Evolutionary conservation across 2,797 vertebrate species (phyloP), one percentile per base, ranked within the genome.

Genomic region (Diplodus sargus): DNA sequence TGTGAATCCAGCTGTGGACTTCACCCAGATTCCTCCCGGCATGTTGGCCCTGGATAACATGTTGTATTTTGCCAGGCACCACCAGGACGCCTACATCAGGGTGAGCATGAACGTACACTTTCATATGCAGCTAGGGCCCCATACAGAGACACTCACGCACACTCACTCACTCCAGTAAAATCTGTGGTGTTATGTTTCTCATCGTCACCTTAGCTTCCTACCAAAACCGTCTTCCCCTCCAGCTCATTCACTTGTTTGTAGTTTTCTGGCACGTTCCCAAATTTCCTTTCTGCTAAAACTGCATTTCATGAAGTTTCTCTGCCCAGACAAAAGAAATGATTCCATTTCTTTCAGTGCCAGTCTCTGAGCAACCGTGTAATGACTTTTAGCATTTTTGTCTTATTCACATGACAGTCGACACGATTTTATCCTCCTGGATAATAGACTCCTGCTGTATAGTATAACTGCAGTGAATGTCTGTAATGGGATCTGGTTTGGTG

Each of bases 1-100:
- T 5, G 98, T 99, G 84, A 99, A 99, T 92, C 98, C 98, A n/a
- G 98, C 98, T 3, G 96, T 99, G 95, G 98, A 99, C 94, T 99
- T 99, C 83, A 99, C 97, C 0, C 98, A 99, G 95, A 99, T 98
- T 17, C 98, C 98, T 88, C 98, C 98, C 2, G 98, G 98, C 82
- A 99, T 99, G 98, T 82, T 99, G 68, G 98, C 98, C 73, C 95
- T 99, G 0, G 98, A 99, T 93, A 99, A 99, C 89, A 99, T 99
- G 98, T 90, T 99, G 51, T 99, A 99, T 91, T 99, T 99, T 0
- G 97, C 98, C 80, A 97, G 96, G 85, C 96, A 98, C 81, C 97
- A 99, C 70, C 98, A 98, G 90, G 98, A 99, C 57, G 95, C 97
- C 57, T 99, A 99, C 84, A 97, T 99, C 91, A 94, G 98, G 95